Conservation (phyloP, 2,113 vertebrate genomes). For the Thunnus maccoyii region DNA sequence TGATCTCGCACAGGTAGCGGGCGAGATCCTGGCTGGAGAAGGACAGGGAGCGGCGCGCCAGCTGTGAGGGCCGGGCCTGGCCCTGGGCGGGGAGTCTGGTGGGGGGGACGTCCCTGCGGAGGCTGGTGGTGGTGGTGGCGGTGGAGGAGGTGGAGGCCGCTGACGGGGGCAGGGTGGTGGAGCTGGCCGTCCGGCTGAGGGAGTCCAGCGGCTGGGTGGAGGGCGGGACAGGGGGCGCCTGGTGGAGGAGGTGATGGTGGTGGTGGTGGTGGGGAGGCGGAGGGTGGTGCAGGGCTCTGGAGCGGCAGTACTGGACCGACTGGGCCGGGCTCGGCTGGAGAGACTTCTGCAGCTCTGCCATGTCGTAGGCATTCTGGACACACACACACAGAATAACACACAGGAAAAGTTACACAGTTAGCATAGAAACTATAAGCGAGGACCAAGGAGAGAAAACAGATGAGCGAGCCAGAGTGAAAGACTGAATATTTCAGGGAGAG, state of each 20-base stretch:
- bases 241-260: constrained; percentile 76
- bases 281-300: constrained; percentile 76
- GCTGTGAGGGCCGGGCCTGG: constrained; percentile 72
- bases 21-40: constrained; percentile 84
- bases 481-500: neutral
- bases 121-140: constrained; percentile 62
- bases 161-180: constrained; percentile 74
- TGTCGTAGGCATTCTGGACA: constrained; percentile 89
- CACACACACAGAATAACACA: neutral
- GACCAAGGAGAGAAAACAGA: neutral
- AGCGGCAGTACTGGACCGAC: constrained; percentile 83
- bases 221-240: constrained; percentile 62
- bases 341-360: constrained; percentile 92
- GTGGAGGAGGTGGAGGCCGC: constrained; percentile 58
- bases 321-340: constrained; percentile 88
- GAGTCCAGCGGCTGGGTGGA: constrained; percentile 65
- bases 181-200: constrained; percentile 64
- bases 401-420: constrained; percentile 9
- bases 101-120: constrained; percentile 84
- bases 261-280: constrained; percentile 69
- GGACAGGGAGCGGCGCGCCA: constrained; percentile 77
- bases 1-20: constrained; percentile 84
- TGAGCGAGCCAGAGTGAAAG: neutral
- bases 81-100: constrained; percentile 78
- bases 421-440: neutral